Evolutionary conservation across 2,888 invertebrate genomes (phyloP), one percentile per base, ranked within the genome.

Genomic region (Hecatera dysodea): DNA sequence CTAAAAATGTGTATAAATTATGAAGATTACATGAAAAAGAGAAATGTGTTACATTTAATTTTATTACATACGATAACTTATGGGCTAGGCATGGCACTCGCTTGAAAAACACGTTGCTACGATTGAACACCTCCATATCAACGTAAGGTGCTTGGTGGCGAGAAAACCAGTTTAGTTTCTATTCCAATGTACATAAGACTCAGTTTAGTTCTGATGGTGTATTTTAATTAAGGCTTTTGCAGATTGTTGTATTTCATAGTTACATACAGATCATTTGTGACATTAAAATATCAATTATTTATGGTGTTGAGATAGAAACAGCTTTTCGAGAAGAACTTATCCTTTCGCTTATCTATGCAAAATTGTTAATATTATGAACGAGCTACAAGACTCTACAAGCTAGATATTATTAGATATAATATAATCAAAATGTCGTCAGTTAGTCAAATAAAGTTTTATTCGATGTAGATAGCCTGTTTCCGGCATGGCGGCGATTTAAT

Each of bases 11-110:
- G 91, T 93, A 95, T 95, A 95, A 95, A 95, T 95, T 95, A 95
- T 95, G 91, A 95, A 95, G 95, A 95, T 95, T 95, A 95, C 93
- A 93, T 93, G 95, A 94, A 95, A 95, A 95, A 94, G 95, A 95
- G 94, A 95, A 95, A 96, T 95, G 95, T 95, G 95, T 93, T 95
- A 95, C 95, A 96, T 95, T 96, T 95, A 95, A 96, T 95, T 95
- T 96, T 96, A 95, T 96, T 96, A 95, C 95, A 93, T 89, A 91
- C 95, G 92, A 96, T 95, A 95, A 96, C 92, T 95, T 95, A 95
- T 94, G 93, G 90, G 84, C 93, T 95, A 94, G 95, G 90, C 90
- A 88, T 91, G 90, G 93, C 93, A 90, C 92, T 94, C 90, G 90
- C 90, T 94, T 90, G 93, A 93, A 93, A 93, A 95, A 95, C 95